These are phyloP conservation scores for Chalcis sispes DNA, from an alignment of 2,888 invertebrate species.

Conservation along the genomic window DNA sequence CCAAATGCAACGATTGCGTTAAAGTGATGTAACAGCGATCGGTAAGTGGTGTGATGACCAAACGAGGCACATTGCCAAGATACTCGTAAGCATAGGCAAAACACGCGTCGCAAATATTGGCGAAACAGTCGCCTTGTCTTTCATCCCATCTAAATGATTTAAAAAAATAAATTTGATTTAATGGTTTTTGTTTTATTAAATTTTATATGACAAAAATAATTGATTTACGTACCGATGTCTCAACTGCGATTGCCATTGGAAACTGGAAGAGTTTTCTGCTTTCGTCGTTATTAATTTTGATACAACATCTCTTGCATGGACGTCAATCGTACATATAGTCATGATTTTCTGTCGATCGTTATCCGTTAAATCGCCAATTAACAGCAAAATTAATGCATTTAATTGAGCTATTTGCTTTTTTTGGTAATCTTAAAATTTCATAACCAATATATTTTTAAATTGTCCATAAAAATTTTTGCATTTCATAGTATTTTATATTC, in stretches of 20 bases:
- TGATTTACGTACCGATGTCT: slow-evolving; percentile 78
- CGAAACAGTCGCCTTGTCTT: slow-evolving; percentile 88
- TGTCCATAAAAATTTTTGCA: background rate
- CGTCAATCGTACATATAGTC: slow-evolving; percentile 97
- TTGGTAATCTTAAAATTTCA: slow-evolving; percentile 81
- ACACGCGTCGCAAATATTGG: slow-evolving; percentile 96
- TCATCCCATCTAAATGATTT: slow-evolving; percentile 84
- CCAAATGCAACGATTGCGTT: slow-evolving; percentile 93
- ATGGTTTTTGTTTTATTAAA: too few relatives aligned
- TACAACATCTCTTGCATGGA: slow-evolving; percentile 95
- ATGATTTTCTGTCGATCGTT: slow-evolving; percentile 96
- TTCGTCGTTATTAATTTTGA: slow-evolving; percentile 89
- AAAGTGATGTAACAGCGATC: slow-evolving; percentile 97
- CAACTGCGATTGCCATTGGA: slow-evolving; percentile 95
- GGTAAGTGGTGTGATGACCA: slow-evolving; percentile 96
- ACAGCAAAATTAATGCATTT: slow-evolving; percentile 87
- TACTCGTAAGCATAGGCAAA: slow-evolving; percentile 96
- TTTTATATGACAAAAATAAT: background rate
- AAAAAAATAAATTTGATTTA: too few relatives aligned
- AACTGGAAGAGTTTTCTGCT: slow-evolving; percentile 87
- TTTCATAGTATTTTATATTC: background rate
- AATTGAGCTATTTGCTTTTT: slow-evolving; percentile 91
- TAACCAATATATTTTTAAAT: too few relatives aligned
- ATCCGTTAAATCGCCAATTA: slow-evolving; percentile 88
- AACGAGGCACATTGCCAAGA: slow-evolving; percentile 93